Evolutionary conservation across 2,888 invertebrate genomes (phyloP), one percentile per base, ranked within the genome.

Genomic region (Torymus auratus): DNA sequence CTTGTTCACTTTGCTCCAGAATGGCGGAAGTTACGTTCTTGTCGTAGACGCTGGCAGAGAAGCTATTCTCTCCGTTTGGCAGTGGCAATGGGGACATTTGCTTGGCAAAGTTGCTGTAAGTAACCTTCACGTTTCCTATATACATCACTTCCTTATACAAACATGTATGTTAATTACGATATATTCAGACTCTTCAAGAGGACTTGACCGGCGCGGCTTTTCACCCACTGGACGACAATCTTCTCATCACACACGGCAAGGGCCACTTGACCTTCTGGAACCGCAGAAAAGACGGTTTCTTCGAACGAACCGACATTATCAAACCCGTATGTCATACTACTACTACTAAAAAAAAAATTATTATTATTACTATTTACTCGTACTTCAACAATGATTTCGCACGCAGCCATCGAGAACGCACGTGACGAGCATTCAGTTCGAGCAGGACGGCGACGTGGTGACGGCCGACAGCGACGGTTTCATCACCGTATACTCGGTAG

Each of bases 181-280:
- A 23, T 1, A 20, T 56, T 17, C 91, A 97, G 97, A 97, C 97
- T 0, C 92, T 97, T 55, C 96, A 96, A 92, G 97, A 97, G 90
- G 96, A 96, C 86, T 91, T 98, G 62, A 96, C 96, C 0, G 97
- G 97, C 0, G 97, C 97, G 0, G 95, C 95, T 0, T 98, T 98
- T 91, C 98, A 98, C 91, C 97, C 98, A 0, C 92, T 96, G 52
- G 98, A 98, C 88, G 97, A 98, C 88, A 97, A 97, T 90, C 93
- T 97, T 28, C 94, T 98, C 82, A 96, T 98, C 84, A 98, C 97
- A 0, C 97, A 96, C 88, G 98, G 98, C 1, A 96, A 96, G 85
- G 97, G 97, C 0, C 97, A 98, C 89, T 91, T 98, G 83, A 96
- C 97, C 0, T 97, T 98, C 91, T 98, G 98, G 98, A 97, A 96